phyloP scores from a whole-genome alignment of 2,888 invertebrate species.

The Abrostola tripartita region DNA sequence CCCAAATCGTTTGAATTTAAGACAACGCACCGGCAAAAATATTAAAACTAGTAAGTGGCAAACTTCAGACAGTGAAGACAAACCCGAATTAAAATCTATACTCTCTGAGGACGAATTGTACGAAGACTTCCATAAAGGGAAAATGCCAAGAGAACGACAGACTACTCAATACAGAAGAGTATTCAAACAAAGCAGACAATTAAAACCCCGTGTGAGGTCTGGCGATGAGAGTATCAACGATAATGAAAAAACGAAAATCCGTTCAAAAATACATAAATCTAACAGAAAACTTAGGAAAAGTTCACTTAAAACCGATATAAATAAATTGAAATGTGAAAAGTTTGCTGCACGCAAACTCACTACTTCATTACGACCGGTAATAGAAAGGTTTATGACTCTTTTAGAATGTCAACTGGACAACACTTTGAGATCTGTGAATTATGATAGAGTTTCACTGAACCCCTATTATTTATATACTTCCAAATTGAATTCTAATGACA shows the following conservation, averaged over 20 bases:
- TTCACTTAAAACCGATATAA: slow-evolving; percentile 9
- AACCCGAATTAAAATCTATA: slow-evolving; percentile 19
- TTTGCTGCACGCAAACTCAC: slow-evolving; percentile 35
- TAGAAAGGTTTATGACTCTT: slow-evolving; percentile 40
- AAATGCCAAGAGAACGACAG: slow-evolving; percentile 2
- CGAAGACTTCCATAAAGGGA: slow-evolving; percentile 15
- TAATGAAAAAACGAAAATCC: background rate
- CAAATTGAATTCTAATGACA: slow-evolving; percentile 10
- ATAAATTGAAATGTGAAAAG: slow-evolving; percentile 32
- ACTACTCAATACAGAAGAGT: slow-evolving; percentile 10
- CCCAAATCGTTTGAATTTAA: background rate
- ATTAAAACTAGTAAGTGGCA: background rate
- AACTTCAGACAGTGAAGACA: background rate
- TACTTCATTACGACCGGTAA: slow-evolving; percentile 29
- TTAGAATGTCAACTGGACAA: slow-evolving; percentile 47
- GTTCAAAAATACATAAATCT: slow-evolving; percentile 11
- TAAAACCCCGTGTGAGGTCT: background rate
- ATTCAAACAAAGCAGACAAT: slow-evolving; percentile 8
- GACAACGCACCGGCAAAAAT: slow-evolving; percentile 5
- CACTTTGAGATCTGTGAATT: slow-evolving; percentile 37
- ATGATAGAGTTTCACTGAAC: background rate
- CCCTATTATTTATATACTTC: slow-evolving; percentile 13
- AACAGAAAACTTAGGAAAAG: slow-evolving; percentile 29
- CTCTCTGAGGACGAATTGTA: slow-evolving; percentile 17
- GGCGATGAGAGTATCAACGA: slow-evolving; percentile 1